Base-by-base conservation (phyloP, 2,797 vertebrate species). In the Alfaro cultratus region DNA sequence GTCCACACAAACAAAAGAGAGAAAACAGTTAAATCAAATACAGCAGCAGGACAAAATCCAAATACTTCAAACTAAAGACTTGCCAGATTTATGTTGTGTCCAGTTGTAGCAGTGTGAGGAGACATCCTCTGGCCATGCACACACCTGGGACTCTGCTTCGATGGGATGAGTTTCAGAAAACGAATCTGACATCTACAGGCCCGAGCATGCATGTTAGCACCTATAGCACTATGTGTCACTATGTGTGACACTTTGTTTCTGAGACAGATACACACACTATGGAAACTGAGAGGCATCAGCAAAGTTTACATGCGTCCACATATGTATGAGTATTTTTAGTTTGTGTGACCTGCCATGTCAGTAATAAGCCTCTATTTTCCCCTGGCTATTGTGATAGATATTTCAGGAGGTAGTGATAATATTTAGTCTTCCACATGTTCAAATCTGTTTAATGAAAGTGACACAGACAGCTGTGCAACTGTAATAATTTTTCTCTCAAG, bases 141-240 rank as follows among this genome's bases (percentile, higher is more conserved):
- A 86, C 85, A 90, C 85, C 85, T 88, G 85, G 90, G 90, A 92
- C 83, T 94, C 80, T 78, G 78, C 41, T 34, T 34, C 71, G 41
- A 12, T 45, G 77, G 80, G 79, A 82, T 4, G 75, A 80, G 68
- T 80, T 51, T 80, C 9, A 78, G 72, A 68, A 75, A 88, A 85
- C 57, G 2, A 88, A 79, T 80, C 70, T 84, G 88, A 82, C 81
- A 80, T 34, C 45, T 41, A 79, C 83, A 85, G 73, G 74, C 62
- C 64, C 1, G 23, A 68, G 64, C 36, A 73, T 70, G 74, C 72
- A 75, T 45, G 76, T 80, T 75, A 31, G 71, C 57, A 86, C 82
- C 77, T 87, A 83, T 83, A 87, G 71, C 74, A 46, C 64, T 31
- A 13, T 53, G 21, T 83, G 83, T 85, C 83, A 84, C 75, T 47